Evolutionary conservation across 2,113 vertebrate genomes (phyloP), one percentile per base, ranked within the genome.

Genomic region (Formicarius rufipectus): DNA sequence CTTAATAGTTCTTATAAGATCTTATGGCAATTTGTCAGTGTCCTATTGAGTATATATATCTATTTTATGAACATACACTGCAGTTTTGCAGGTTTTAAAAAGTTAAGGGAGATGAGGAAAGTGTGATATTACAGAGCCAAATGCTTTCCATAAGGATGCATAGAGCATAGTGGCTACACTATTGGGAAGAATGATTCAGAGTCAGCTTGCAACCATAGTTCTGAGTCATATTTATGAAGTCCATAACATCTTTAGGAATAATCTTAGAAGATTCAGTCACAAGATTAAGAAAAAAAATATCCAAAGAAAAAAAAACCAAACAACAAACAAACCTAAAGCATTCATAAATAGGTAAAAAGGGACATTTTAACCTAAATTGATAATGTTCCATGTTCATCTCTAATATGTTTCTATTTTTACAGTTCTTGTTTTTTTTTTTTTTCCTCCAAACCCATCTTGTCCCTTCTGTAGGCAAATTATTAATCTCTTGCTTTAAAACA

Each of bases 251-350:
- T 20, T 68, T 79, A 64, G 31, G 20, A 76, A 83, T 37, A 86
- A 64, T 35, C 14, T n/a, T 16, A 33, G 53, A 91, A 74, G 44
- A 53, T 19, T 60, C 39, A 55, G 22, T 64, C 31, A 52, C 11
- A 59, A 64, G 27, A 62, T 5, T 22, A 7, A 50, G 28, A 35
- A 28, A 17, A 35, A 45, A 24, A 3, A 8, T 20, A n/a, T 47
- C 1, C 0, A 3, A 71, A 45, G 14, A 1, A 10, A 7, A 11
- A 37, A 35, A 39, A 31, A 31, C 5, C 1, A 35, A 68, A 33
- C 3, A 50, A 4, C 2, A 33, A n/a, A 39, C 9, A 10, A 27
- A 28, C 47, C 33, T 8, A 47, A 25, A 24, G 3, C 1, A 12
- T 18, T 4, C 47, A 30, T 30, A 73, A 84, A 77, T 22, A 20